These are phyloP conservation scores for Periplaneta americana DNA, from an alignment of 1,140 invertebrate species.

Conservation along the genomic window DNA sequence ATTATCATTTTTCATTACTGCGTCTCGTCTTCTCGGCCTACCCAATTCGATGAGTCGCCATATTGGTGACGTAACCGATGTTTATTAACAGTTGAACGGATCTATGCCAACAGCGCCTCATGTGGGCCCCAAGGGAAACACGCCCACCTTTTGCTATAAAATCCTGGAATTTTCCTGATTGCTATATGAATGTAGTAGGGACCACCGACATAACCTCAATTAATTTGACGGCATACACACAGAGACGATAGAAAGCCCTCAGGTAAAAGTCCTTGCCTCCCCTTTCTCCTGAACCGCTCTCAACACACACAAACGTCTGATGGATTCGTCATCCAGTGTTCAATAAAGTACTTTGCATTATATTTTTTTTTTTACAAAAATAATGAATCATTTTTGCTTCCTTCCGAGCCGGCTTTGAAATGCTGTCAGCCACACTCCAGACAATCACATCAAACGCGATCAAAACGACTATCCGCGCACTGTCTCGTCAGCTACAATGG, in stretches of 20 bases:
- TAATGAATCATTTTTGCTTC: not conserved
- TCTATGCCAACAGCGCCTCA: not conserved
- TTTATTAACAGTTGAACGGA: not conserved
- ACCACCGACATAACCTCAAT: slow-evolving; percentile 3
- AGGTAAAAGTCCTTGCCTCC: not conserved
- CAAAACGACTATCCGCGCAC: not conserved
- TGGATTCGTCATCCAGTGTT: slow-evolving; percentile 4
- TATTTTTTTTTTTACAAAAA: not conserved
- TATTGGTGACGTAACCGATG: not conserved
- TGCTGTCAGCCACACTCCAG: slow-evolving; percentile 2
- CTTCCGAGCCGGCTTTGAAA: not conserved
- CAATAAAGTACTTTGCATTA: slow-evolving; percentile 3
- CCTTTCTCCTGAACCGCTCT: not conserved
- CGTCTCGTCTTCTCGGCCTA: not conserved
- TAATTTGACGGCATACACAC: slow-evolving; percentile 2
- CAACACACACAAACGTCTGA: slow-evolving; percentile 1
- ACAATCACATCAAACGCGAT: slow-evolving; percentile 8
- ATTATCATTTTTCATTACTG: not conserved
- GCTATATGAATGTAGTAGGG: not conserved
- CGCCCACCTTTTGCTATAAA: not conserved
- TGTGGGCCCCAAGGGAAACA: not conserved
- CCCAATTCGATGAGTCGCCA: not conserved
- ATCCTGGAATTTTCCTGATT: not conserved
- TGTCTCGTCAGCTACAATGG: not conserved
- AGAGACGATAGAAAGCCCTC: slow-evolving; percentile 1